A percentile compares a stretch with the other conserved stretches of the same genome.
Evolutionary conservation across 64 coral and sea anemone species (phyloP).

Genomic region (Hydrozoanthus tunicans): DNA sequence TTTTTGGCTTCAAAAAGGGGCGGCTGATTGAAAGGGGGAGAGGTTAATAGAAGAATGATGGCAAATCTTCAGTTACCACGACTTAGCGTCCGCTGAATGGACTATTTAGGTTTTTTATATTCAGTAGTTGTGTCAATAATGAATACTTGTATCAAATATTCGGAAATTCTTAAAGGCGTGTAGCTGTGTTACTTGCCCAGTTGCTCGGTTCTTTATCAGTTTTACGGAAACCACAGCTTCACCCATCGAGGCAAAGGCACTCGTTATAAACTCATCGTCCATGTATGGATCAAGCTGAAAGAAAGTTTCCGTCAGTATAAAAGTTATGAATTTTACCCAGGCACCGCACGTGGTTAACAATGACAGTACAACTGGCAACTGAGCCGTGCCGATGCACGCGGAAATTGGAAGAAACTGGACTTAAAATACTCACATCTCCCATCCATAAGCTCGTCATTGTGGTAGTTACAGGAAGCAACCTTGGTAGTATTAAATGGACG

Average conservation of each 20-base stretch:
- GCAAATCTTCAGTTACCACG: too few species aligned
- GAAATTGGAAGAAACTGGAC: background rate
- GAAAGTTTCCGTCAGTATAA: background rate
- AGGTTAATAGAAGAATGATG: too few species aligned
- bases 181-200: slow-evolving; percentile 63
- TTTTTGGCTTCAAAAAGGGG: too few species aligned
- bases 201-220: slow-evolving; percentile 90
- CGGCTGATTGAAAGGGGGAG: too few species aligned
- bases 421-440: slow-evolving; percentile 86
- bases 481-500: background rate
- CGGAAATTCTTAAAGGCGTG: background rate
- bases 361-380: background rate
- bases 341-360: background rate
- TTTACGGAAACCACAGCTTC: slow-evolving; percentile 82
- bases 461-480: background rate
- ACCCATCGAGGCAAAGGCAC: slow-evolving; percentile 91
- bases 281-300: slow-evolving; percentile 87
- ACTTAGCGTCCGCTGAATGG: too few species aligned
- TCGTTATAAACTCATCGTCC: slow-evolving; percentile 91
- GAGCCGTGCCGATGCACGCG: background rate
- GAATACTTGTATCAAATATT: too few species aligned
- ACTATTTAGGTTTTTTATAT: too few species aligned
- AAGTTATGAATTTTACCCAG: background rate
- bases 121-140: too few species aligned
- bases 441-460: slow-evolving; percentile 95